Conservation (phyloP, 1,140 invertebrate species). For the Drosophila sulfurigaster region DNA sequence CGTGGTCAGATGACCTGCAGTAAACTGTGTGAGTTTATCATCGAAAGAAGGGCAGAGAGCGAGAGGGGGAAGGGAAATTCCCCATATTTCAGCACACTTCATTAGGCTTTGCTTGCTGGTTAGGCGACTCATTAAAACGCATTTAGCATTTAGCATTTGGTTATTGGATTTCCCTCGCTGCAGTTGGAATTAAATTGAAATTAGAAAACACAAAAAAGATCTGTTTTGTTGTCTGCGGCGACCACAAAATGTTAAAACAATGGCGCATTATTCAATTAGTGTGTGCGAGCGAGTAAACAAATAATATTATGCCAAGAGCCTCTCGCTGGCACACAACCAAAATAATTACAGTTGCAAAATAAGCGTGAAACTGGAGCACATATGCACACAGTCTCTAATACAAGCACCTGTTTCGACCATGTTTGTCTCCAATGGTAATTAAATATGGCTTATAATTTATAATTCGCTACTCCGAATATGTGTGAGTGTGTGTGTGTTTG, state of each 20-base stretch:
- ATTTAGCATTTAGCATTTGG: conserved; percentile 50
- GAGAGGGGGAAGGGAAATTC: neutral
- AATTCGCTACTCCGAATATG: neutral
- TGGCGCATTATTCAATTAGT: conserved; percentile 64
- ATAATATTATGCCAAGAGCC: conserved; percentile 26
- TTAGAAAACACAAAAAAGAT: conserved; percentile 43
- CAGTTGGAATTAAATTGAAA: conserved; percentile 36
- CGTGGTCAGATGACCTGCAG: conserved; percentile 55
- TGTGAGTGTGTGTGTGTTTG: neutral
- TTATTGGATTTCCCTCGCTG: conserved; percentile 4
- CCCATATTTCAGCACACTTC: conserved; percentile 65
- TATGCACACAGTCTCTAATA: conserved; percentile 2
- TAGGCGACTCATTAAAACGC: conserved; percentile 37
- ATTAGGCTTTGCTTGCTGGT: conserved; percentile 39
- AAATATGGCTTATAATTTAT: conserved; percentile 37
- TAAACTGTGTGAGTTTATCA: conserved; percentile 73
- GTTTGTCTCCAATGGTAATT: conserved; percentile 22
- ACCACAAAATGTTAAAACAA: conserved; percentile 73
- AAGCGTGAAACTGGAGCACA: conserved; percentile 26
- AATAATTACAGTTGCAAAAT: conserved; percentile 56
- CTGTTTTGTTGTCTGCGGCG: conserved; percentile 9
- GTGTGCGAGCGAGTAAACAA: conserved; percentile 31
- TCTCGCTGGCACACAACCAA: conserved; percentile 34
- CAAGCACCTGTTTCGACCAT: conserved; percentile 6
- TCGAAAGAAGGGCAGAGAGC: neutral